Evolutionary conservation across 2,113 vertebrate species (phyloP), one percentile per base, ranked within the genome.

Genomic region (Neoarius graeffei): DNA sequence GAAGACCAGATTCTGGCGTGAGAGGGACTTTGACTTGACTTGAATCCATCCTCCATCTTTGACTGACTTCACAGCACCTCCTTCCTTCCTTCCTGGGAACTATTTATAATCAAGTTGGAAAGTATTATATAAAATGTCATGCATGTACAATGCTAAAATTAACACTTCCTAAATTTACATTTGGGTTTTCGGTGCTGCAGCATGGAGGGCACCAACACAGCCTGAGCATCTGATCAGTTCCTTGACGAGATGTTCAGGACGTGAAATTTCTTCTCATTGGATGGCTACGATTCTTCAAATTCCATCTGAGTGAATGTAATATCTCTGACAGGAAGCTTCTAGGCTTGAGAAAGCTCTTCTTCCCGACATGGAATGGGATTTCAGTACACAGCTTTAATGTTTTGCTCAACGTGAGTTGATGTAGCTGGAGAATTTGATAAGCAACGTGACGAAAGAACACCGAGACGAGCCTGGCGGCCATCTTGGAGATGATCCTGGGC

Each of bases 101-200:
- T 80, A 56, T 80, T 80, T 80, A 56, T 56, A 56, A 25, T 27
- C 76, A 27, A 5, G n/a, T 17, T 80, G 52, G 52, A 56, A 27
- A 57, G 76, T 30, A 27, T 80, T 80, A 80, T 56, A 27, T 80
- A 80, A 80, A 80, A 77, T 7, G 48, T 76, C 73, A 50, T 50
- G 20, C 73, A 23, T 14, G 9, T 25, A 9, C 77, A 30, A 0
- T 9, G 25, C 54, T 81, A 81, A 60, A 81, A 35, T 59, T 35
- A 60, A 56, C 56, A 5, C 77, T 30, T 57, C 54, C 7, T 9
- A 20, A 20, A 20, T 59, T 81, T 42, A 42, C 42, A 42, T 42
- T 60, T 57, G 15, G 71, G 20, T 81, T 60, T 60, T 81, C 1
- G 6, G 50, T 77, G 3, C 74, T 42, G 35, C 25, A 66, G 4